These are phyloP conservation scores for Ahaetulla prasina DNA, from an alignment of 2,113 vertebrate species.

Conservation along the genomic window DNA sequence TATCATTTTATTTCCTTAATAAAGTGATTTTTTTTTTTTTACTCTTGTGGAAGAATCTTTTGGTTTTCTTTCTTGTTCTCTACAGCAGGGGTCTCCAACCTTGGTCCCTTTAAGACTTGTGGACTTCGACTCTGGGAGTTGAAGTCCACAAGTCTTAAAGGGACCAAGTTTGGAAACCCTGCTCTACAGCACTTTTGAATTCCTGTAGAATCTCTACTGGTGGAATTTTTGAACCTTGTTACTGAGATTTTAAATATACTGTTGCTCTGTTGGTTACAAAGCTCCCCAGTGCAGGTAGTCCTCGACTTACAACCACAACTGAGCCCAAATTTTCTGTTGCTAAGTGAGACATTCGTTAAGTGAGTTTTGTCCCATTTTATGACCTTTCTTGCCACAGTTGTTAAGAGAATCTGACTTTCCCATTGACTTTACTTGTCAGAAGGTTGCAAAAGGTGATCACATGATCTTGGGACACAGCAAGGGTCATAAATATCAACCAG, in stretches of 20 bases:
- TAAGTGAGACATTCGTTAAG: not conserved
- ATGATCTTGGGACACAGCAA: not conserved
- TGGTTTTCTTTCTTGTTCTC: not conserved
- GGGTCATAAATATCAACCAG: not conserved
- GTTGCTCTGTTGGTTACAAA: not conserved
- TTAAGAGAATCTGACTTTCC: not conserved
- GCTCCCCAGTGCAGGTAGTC: not conserved
- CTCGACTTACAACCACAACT: not conserved
- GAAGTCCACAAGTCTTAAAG: too few species aligned
- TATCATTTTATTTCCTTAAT: not conserved
- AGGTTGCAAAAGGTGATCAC: not conserved
- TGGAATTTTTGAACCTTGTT: not conserved
- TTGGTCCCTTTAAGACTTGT: too few species aligned
- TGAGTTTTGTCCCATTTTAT: not conserved
- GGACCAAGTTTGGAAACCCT: too few species aligned
- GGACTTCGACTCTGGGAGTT: too few species aligned
- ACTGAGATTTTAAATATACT: not conserved
- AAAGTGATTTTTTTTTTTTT: not conserved
- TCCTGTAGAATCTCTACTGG: not conserved
- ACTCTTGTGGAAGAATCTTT: not conserved
- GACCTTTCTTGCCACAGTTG: not conserved
- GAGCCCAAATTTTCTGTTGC: not conserved
- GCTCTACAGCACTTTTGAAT: not conserved
- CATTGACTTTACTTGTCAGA: not conserved
- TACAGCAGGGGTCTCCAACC: too few species aligned